Conservation (phyloP, 2,113 vertebrate genomes). For the Serinus canaria region DNA sequence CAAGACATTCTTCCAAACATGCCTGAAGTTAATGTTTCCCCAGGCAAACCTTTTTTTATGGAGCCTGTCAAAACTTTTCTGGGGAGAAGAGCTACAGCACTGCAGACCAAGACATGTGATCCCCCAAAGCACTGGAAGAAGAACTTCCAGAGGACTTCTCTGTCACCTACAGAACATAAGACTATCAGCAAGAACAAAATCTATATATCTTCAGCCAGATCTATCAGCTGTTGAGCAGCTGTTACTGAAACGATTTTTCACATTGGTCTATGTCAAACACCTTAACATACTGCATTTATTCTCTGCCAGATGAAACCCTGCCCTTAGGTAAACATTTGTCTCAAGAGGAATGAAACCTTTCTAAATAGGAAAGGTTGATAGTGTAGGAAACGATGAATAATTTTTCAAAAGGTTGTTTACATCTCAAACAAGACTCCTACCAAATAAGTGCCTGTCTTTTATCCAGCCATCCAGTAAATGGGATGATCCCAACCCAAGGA, state of each 20-base stretch:
- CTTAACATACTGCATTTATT: neutral
- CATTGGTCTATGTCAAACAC: neutral
- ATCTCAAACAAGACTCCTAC: neutral
- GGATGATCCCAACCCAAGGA: neutral
- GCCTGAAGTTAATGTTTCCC: neutral
- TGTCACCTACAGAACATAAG: neutral
- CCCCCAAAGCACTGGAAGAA: neutral
- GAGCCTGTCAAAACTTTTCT: neutral
- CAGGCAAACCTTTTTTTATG: neutral
- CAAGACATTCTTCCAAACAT: neutral
- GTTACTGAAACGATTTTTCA: neutral
- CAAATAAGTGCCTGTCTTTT: neutral
- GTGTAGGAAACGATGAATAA: neutral
- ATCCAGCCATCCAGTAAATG: neutral
- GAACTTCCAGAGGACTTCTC: neutral
- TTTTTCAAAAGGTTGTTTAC: neutral
- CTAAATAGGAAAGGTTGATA: neutral
- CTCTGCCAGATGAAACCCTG: neutral
- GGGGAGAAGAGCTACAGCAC: neutral
- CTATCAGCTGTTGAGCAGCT: neutral
- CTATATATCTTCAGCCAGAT: neutral
- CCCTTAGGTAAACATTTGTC: neutral
- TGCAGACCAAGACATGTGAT: neutral
- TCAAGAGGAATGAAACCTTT: neutral
- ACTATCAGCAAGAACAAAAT: neutral